Evolutionary conservation across 2,113 vertebrate genomes (phyloP).

Genomic region (Gadus macrocephalus): DNA sequence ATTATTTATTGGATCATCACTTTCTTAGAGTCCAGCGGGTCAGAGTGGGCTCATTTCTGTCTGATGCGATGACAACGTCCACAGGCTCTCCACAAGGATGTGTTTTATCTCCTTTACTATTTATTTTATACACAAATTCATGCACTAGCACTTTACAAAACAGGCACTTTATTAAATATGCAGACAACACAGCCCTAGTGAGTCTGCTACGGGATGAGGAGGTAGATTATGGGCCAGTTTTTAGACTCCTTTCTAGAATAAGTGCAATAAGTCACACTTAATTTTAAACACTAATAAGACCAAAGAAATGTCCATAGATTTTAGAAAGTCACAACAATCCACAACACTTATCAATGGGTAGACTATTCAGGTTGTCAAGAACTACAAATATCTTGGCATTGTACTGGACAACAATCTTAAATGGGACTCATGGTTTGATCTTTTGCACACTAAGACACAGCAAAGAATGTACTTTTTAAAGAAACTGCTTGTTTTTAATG

Average conservation of each 20-base stretch:
- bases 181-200: neutral
- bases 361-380: neutral
- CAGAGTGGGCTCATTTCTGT: neutral
- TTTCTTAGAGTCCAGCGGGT: neutral
- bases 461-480: constrained; percentile 28
- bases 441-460: constrained; percentile 5
- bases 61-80: neutral
- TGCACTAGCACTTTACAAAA: no score
- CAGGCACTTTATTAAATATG: neutral
- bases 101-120: no score
- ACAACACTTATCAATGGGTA: neutral
- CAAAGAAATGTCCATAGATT: neutral
- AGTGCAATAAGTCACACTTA: neutral
- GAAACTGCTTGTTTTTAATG: constrained; percentile 17
- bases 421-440: neutral
- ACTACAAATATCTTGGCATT: neutral
- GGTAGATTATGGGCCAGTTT: neutral
- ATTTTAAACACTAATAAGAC: neutral
- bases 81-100: neutral
- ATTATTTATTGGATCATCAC: neutral
- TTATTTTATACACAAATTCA: no score
- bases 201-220: neutral
- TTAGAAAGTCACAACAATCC: neutral
- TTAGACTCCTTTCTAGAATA: neutral
- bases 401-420: neutral